These are phyloP conservation scores for Acrossocheilus wenchowensis DNA, from an alignment of 2,797 vertebrate genomes.

Conservation along the genomic window DNA sequence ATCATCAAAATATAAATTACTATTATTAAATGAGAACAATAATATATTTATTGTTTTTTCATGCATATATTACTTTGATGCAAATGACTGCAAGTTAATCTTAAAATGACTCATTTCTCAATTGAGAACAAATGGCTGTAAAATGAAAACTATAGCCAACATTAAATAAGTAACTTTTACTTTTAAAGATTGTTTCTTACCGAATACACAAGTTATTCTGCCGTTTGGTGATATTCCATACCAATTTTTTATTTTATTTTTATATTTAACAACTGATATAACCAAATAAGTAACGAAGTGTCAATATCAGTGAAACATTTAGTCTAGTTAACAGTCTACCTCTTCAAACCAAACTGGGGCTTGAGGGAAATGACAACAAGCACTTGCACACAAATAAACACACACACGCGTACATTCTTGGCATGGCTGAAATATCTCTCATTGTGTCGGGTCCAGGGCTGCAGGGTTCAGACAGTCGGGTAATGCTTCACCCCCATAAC, in stretches of 20 bases:
- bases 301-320: background rate
- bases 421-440: constrained; percentile 72
- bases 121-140: no score
- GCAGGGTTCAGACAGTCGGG: background rate
- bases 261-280: background rate
- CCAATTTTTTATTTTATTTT: background rate
- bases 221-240: background rate
- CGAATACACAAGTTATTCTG: background rate
- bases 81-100: background rate
- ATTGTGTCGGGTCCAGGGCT: constrained; percentile 45
- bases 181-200: background rate
- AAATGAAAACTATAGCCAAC: background rate
- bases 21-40: background rate
- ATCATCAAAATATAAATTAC: background rate
- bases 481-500: constrained; percentile 1
- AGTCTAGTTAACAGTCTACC: background rate
- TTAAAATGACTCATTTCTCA: background rate
- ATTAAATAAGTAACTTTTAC: background rate
- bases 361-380: constrained; percentile 12
- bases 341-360: constrained; percentile 5
- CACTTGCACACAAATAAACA: constrained; percentile 32
- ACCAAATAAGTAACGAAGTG: background rate
- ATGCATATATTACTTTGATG: background rate
- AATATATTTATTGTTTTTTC: no score
- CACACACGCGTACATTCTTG: constrained; percentile 63